phyloP scores from a whole-genome alignment of 35 echinoderm and acorn worm species.

The Apostichopus californicus region DNA sequence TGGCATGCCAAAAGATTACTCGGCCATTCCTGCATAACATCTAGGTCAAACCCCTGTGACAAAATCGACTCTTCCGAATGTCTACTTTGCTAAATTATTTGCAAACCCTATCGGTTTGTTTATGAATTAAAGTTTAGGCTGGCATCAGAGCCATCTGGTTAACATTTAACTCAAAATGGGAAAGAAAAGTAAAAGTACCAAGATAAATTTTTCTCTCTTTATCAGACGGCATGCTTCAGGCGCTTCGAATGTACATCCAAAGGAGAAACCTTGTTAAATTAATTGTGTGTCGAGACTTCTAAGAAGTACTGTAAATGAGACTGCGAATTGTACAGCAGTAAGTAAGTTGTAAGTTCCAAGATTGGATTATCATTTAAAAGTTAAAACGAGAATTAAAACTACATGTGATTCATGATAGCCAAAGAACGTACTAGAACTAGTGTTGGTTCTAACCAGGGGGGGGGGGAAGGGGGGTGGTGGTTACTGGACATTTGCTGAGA shows the following conservation, averaged over 20 bases:
- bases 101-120: neutral
- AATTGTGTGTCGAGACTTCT: neutral
- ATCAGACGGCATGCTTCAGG: neutral
- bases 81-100: neutral
- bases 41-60: neutral
- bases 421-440: too few relatives aligned
- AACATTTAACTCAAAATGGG: neutral
- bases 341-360: too few relatives aligned
- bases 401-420: too few relatives aligned
- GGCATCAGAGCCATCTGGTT: slow-evolving; percentile 1
- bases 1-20: neutral
- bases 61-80: neutral
- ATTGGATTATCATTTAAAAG: too few relatives aligned
- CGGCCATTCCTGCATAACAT: neutral
- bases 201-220: neutral
- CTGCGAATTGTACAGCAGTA: too few relatives aligned
- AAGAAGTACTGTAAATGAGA: too few relatives aligned
- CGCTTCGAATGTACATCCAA: neutral
- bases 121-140: neutral
- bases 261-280: neutral
- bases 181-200: neutral
- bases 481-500: too few relatives aligned
- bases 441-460: too few relatives aligned
- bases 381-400: too few relatives aligned
- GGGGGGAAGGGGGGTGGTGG: too few relatives aligned